These are phyloP conservation scores for Telenomus remus DNA, from an alignment of 1,140 invertebrate genomes.

Conservation along the genomic window DNA sequence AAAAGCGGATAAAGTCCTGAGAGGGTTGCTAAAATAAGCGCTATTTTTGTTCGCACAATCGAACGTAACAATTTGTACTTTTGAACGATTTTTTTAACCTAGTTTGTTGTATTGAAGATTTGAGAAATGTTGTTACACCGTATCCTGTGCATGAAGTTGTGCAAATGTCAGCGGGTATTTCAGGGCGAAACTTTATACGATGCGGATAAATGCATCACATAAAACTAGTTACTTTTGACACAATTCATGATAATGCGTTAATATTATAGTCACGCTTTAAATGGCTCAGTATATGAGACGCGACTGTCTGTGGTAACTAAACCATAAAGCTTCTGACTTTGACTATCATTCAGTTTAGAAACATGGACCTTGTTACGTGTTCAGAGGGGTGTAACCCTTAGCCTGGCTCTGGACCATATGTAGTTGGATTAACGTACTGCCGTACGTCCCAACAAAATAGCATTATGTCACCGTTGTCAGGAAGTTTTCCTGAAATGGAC, in stretches of 20 bases:
- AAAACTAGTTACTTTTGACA: neutral
- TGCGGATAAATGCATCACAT: constrained; percentile 6
- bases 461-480: constrained; percentile 28
- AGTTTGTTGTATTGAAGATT: too few species aligned
- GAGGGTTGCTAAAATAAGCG: too few species aligned
- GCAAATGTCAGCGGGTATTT: neutral
- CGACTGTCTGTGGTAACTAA: constrained; percentile 16
- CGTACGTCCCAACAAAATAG: constrained; percentile 40
- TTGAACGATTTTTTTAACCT: too few species aligned
- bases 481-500: constrained; percentile 35
- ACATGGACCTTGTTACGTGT: constrained; percentile 29
- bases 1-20: too few species aligned
- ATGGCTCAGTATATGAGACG: constrained; percentile 34
- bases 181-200: neutral
- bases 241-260: constrained; percentile 18
- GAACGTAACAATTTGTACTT: too few species aligned
- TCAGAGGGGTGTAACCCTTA: constrained; percentile 43
- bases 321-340: constrained; percentile 42
- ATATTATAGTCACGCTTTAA: constrained; percentile 16
- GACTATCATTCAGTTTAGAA: constrained; percentile 47
- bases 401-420: constrained; percentile 40
- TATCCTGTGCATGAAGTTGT: too few species aligned
- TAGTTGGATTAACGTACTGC: constrained; percentile 50
- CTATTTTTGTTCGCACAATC: too few species aligned
- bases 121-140: too few species aligned